phyloP scores from a whole-genome alignment of 2,113 vertebrate genomes.

The Strix aluco region DNA sequence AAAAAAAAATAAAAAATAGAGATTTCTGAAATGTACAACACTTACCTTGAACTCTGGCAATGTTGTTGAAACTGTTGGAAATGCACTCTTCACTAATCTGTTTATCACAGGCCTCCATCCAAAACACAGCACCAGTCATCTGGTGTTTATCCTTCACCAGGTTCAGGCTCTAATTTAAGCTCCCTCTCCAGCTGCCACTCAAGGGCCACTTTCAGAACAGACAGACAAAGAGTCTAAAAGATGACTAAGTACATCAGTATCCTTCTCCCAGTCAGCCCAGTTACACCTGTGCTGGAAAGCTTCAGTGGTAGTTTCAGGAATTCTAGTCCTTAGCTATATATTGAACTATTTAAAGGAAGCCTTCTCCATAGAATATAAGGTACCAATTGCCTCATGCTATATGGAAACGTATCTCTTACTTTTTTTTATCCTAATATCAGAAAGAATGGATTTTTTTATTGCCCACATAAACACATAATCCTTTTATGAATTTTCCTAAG shows the following conservation, averaged over 20 bases:
- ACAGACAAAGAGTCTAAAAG: not conserved
- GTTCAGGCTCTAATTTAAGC: not conserved
- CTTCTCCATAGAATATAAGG: not conserved
- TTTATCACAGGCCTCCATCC: not conserved
- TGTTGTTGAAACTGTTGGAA: not conserved
- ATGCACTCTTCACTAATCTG: not conserved
- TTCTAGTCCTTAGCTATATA: not conserved
- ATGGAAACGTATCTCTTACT: not conserved
- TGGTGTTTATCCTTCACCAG: not conserved
- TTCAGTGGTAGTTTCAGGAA: not conserved
- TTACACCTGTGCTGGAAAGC: not conserved
- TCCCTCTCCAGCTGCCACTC: not conserved
- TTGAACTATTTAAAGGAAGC: not conserved
- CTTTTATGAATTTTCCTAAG: not conserved
- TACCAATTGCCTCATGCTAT: not conserved
- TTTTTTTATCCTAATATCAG: not conserved
- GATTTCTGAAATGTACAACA: not conserved
- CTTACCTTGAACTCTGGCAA: not conserved
- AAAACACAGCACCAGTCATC: not conserved
- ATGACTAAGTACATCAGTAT: not conserved
- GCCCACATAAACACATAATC: not conserved
- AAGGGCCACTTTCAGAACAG: not conserved
- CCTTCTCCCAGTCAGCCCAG: not conserved
- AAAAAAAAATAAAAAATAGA: not conserved
- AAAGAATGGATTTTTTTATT: not conserved